Percentiles rank a stretch among this genome's conserved stretches.
phyloP scores from a whole-genome alignment of 2,113 vertebrate species.

The Rhinogobius similis region DNA sequence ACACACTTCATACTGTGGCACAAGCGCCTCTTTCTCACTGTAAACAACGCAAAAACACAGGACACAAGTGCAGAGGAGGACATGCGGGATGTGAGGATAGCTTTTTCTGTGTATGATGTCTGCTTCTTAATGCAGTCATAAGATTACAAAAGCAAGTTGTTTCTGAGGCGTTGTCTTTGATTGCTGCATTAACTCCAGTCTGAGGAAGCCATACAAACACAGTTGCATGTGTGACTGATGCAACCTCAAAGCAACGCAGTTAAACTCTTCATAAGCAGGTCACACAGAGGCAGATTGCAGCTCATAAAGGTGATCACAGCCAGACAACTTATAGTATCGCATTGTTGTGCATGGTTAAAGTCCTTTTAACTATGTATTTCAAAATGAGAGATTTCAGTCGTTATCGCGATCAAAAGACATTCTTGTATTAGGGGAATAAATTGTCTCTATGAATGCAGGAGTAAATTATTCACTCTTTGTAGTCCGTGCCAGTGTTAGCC shows the following conservation, averaged over 20 bases:
- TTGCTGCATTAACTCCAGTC: constrained; percentile 55
- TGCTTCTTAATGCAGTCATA: not conserved
- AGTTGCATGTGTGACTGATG: constrained; percentile 66
- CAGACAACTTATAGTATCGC: not conserved
- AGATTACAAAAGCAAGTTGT: constrained; percentile 23
- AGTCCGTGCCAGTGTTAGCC: too few relatives aligned
- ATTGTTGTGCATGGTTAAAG: not conserved
- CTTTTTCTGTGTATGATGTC: not conserved
- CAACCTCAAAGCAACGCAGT: constrained; percentile 66
- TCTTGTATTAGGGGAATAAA: not conserved
- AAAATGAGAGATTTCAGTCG: not conserved
- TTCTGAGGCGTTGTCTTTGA: constrained; percentile 43
- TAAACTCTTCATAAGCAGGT: constrained; percentile 59
- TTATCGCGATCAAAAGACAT: not conserved
- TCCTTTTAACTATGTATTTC: not conserved
- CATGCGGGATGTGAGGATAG: constrained; percentile 28
- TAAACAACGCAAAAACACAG: constrained; percentile 62
- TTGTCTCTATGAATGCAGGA: not conserved
- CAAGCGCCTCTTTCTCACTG: constrained; percentile 35
- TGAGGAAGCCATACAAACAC: constrained; percentile 59
- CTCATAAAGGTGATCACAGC: constrained; percentile 48
- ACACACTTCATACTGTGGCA: constrained; percentile 34
- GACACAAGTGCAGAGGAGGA: constrained; percentile 41
- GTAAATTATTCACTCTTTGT: not conserved
- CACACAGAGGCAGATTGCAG: constrained; percentile 46